phyloP scores from a whole-genome alignment of 1,140 invertebrate species.

The Brachystomella parvula region DNA sequence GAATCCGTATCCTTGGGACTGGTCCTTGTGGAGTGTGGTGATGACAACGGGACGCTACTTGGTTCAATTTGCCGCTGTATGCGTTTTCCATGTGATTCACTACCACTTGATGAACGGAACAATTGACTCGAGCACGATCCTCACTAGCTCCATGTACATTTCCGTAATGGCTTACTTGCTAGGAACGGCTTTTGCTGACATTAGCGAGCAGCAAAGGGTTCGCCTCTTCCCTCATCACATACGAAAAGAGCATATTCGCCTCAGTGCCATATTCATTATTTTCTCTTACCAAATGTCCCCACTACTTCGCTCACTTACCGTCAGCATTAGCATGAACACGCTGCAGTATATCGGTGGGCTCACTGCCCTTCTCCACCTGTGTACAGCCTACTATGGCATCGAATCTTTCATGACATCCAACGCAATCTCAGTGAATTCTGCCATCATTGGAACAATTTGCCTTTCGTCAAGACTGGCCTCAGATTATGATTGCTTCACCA shows the following conservation, averaged over 20 bases:
- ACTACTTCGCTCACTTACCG: conserved; percentile 85
- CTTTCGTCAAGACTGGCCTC: conserved; percentile 79
- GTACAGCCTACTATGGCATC: conserved; percentile 86
- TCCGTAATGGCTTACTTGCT: conserved; percentile 23
- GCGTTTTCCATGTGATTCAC: conserved; percentile 25
- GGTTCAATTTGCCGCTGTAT: conserved; percentile 19
- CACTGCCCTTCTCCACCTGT: conserved; percentile 77
- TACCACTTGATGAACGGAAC: conserved; percentile 25
- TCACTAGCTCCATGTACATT: conserved; percentile 7
- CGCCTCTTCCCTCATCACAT: neutral
- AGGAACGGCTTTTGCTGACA: conserved; percentile 1
- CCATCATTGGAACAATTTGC: conserved; percentile 86
- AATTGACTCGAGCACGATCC: conserved; percentile 9
- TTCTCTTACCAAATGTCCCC: conserved; percentile 49
- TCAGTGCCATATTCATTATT: conserved; percentile 22
- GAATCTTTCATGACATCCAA: conserved; percentile 70
- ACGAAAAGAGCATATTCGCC: conserved; percentile 24
- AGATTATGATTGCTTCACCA: conserved; percentile 75
- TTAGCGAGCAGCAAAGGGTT: neutral
- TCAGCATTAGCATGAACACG: conserved; percentile 92
- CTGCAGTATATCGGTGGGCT: conserved; percentile 84
- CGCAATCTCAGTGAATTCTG: conserved; percentile 75
- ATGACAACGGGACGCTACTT: conserved; percentile 15
- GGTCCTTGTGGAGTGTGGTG: conserved; percentile 9
- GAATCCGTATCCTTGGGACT: conserved; percentile 25